phyloP scores from a whole-genome alignment of 2,888 invertebrate genomes.

The Diachrysia chrysitis region DNA sequence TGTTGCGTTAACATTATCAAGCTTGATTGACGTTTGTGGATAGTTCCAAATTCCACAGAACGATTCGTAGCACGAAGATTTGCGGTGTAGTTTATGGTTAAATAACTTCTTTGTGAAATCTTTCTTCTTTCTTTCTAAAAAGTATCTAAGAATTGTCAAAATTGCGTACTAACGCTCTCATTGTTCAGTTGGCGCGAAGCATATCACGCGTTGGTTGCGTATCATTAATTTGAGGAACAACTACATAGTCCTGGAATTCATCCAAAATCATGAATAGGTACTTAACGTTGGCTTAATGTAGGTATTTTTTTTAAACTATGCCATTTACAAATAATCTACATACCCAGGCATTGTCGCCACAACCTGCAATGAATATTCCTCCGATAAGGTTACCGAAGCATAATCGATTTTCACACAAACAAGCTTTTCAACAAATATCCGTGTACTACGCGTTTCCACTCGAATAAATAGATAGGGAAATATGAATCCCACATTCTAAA shows the following conservation, averaged over 20 bases:
- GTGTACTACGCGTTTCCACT: constrained; percentile 34
- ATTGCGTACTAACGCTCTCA: background rate
- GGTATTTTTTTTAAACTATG: too few species aligned
- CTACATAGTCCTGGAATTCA: background rate
- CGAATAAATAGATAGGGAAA: constrained; percentile 43
- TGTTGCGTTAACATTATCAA: background rate
- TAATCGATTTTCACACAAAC: constrained; percentile 34
- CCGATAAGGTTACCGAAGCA: background rate
- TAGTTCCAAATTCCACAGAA: background rate
- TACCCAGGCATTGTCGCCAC: background rate
- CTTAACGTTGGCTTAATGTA: too few species aligned
- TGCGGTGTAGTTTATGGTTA: background rate
- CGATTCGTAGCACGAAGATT: background rate
- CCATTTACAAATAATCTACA: background rate
- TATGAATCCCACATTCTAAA: constrained; percentile 40
- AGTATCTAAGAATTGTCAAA: too few species aligned
- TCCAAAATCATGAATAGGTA: background rate
- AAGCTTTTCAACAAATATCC: constrained; percentile 35
- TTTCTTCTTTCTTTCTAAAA: background rate
- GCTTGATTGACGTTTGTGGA: background rate
- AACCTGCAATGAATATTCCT: background rate
- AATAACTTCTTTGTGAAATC: background rate
- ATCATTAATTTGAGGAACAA: background rate
- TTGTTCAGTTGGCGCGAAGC: background rate
- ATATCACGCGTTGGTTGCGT: background rate